These are phyloP conservation scores for Strigamia crassipes DNA, from an alignment of 2,888 invertebrate species.

Conservation along the genomic window DNA sequence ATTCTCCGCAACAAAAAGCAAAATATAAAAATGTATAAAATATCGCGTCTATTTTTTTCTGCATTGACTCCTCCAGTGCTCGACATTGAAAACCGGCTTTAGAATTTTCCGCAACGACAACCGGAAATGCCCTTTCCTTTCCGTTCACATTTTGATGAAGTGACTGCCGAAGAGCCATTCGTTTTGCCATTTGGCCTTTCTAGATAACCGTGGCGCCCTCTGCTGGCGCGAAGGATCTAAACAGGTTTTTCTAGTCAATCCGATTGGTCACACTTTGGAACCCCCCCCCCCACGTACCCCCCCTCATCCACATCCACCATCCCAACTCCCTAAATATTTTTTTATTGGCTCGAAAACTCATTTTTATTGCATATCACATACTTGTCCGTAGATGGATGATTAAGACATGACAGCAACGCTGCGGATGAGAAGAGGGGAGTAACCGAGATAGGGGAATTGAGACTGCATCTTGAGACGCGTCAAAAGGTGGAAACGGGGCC, in stretches of 20 bases:
- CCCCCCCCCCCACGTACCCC: neutral
- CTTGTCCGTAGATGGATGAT: neutral
- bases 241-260: slow-evolving; percentile 18
- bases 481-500: neutral
- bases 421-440: neutral
- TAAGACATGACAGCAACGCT: slow-evolving; percentile 14
- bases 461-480: neutral
- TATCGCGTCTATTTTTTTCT: neutral
- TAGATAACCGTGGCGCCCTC: slow-evolving; percentile 19
- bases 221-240: neutral
- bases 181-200: slow-evolving; percentile 20
- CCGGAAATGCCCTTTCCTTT: slow-evolving; percentile 17
- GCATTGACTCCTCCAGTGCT: neutral
- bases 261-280: neutral
- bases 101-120: neutral
- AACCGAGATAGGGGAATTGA: neutral
- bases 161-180: slow-evolving; percentile 3
- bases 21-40: no score
- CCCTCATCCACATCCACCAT: neutral
- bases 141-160: neutral
- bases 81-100: neutral
- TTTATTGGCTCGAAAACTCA: neutral
- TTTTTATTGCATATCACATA: neutral
- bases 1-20: no score
- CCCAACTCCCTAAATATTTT: no score